A percentile compares a stretch with the other conserved stretches of the same genome.
Evolutionary conservation across 2,797 vertebrate genomes (phyloP).

Genomic region (Eleutherodactylus coqui): DNA sequence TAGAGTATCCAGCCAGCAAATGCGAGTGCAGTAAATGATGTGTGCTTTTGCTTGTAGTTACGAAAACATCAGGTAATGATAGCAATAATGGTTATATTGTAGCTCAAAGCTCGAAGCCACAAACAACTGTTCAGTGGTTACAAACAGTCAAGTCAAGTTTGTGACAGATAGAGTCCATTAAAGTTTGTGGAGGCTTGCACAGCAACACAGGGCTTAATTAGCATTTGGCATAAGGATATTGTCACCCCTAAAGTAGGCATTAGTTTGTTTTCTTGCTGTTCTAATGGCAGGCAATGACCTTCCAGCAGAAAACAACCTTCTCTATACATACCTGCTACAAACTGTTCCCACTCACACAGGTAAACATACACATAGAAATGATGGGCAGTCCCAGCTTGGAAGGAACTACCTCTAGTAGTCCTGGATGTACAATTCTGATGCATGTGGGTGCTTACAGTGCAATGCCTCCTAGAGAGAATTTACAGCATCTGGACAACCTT

Average conservation of each 20-base stretch:
- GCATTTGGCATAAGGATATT: constrained; percentile 49
- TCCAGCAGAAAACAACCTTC: constrained; percentile 37
- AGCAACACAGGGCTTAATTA: constrained; percentile 52
- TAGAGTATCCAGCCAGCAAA: constrained; percentile 14
- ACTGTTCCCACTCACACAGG: constrained; percentile 49
- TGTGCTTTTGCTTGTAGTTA: constrained; percentile 31
- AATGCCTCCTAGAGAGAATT: constrained; percentile 56
- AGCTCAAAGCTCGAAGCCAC: constrained; percentile 45
- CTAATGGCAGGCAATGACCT: constrained; percentile 33
- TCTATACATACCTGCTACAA: constrained; percentile 41
- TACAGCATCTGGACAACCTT: constrained; percentile 53
- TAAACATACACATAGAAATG: constrained; percentile 54
- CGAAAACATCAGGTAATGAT: constrained; percentile 15
- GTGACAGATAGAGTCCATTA: constrained; percentile 26
- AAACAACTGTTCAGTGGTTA: constrained; percentile 29
- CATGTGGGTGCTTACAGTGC: constrained; percentile 49
- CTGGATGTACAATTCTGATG: constrained; percentile 47
- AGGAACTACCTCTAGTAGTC: constrained; percentile 54
- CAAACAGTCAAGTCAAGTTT: constrained; percentile 40
- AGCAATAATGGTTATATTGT: constrained; percentile 46
- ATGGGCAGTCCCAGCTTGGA: constrained; percentile 51
- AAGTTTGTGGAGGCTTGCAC: constrained; percentile 47
- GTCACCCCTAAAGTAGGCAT: constrained; percentile 41
- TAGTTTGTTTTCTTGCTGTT: constrained; percentile 21
- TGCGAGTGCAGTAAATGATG: constrained; percentile 45